phyloP scores from a whole-genome alignment of 2,113 vertebrate genomes.

The Lagenorhynchus albirostris region DNA sequence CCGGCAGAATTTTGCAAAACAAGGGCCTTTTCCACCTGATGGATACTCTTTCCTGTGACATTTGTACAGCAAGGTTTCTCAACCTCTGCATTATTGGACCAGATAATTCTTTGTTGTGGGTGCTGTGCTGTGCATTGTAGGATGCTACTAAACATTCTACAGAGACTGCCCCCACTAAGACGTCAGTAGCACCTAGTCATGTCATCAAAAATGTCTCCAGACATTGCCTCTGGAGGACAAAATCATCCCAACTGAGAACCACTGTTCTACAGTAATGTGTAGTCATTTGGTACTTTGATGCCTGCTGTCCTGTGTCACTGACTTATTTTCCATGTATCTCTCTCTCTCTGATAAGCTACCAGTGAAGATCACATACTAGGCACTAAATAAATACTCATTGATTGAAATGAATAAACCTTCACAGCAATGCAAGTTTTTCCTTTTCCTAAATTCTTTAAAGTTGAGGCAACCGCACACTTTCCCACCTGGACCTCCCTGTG shows the following conservation, averaged over 20 bases:
- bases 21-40: not conserved
- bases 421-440: not conserved
- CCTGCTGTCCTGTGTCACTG: not conserved
- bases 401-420: not conserved
- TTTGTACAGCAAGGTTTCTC: not conserved
- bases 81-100: not conserved
- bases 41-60: not conserved
- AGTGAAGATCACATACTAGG: not conserved
- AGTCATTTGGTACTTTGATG: not conserved
- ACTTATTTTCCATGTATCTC: not conserved
- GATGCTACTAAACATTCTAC: not conserved
- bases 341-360: not conserved
- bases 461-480: constrained; percentile 26
- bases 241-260: not conserved
- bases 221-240: not conserved
- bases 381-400: not conserved
- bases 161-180: not conserved
- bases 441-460: constrained; percentile 57
- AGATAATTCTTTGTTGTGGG: not conserved
- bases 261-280: not conserved
- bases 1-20: not conserved
- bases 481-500: constrained; percentile 60
- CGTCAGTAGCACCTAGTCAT: not conserved
- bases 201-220: not conserved
- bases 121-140: too few relatives aligned